Evolutionary conservation across 2,888 invertebrate species (phyloP), one percentile per base, ranked within the genome.

Genomic region (Dorcus hopei): DNA sequence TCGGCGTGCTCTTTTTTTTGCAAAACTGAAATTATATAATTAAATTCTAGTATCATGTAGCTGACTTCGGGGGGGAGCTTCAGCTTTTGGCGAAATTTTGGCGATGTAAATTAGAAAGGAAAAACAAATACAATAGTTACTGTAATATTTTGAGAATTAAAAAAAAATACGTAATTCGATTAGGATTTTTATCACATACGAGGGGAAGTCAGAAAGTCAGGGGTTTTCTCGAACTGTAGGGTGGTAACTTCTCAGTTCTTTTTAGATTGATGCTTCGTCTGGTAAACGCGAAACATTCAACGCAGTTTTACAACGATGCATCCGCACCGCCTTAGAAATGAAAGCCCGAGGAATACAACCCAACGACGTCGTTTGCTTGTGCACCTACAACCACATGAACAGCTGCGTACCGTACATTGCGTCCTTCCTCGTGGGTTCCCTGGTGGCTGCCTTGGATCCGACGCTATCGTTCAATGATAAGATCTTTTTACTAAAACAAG

Each of bases 331-430:
- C 0, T 74, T 71, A 9, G 72, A 77, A 16, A 68, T 83, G 49
- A 70, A 58, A 48, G 74, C 71, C 14, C 58, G 77, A 40, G 81
- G 81, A 4, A 54, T 82, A 1, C 62, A 72, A 50, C 59, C 62
- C 2, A 78, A 79, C 0, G 83, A 82, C 61, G 78, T 82, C 3
- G 75, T 83, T 50, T 67, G 77, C 0, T 59, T 82, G 1, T 81
- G 82, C 74, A 80, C 78, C 4, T 76, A 77, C 0, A 82, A 79
- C 60, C 80, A 80, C 39, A 38, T 81, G 3, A 76, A 83, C 55
- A 67, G 79, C 8, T 70, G 71, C 3, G 74, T 82, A 26, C 81
- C 83, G 0, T 75, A 80, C 49, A 77, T 82, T 45, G 81, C 82
- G 1, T 76, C 79, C 0, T 61, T 80, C 2, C 81, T 76, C 63